phyloP scores from a whole-genome alignment of 2,113 vertebrate genomes.

The Cochlearius cochlearius region DNA sequence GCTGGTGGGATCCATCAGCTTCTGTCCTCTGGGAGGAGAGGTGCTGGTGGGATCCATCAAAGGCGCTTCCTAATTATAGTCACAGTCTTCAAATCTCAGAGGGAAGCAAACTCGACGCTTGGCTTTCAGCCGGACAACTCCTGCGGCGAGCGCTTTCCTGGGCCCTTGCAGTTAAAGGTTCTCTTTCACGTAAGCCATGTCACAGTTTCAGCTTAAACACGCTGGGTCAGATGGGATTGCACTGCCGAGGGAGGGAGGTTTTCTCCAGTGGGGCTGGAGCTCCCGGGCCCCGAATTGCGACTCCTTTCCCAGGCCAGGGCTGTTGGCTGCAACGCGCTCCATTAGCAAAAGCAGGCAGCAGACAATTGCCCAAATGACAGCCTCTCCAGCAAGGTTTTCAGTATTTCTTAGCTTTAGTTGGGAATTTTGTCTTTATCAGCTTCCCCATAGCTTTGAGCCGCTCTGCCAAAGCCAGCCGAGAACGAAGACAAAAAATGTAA shows the following conservation, averaged over 20 bases:
- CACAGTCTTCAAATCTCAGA: slow-evolving; percentile 22
- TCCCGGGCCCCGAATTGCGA: rapidly evolving
- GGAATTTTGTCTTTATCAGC: neutral
- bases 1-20: too few species aligned
- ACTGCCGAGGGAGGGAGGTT: neutral
- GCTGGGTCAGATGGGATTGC: neutral
- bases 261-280: neutral
- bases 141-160: neutral
- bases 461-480: neutral
- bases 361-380: neutral
- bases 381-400: neutral
- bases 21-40: slow-evolving; percentile 19
- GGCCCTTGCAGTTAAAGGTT: slow-evolving; percentile 42
- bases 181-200: neutral
- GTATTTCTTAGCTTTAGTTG: neutral
- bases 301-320: neutral
- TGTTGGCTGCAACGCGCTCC: neutral
- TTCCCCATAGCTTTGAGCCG: neutral
- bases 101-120: neutral
- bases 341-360: neutral
- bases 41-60: slow-evolving; percentile 53
- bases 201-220: neutral
- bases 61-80: slow-evolving; percentile 51
- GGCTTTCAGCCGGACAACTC: neutral
- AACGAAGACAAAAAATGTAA: neutral